phyloP scores from a whole-genome alignment of 2,113 vertebrate genomes.

The Entelurus aequoreus region DNA sequence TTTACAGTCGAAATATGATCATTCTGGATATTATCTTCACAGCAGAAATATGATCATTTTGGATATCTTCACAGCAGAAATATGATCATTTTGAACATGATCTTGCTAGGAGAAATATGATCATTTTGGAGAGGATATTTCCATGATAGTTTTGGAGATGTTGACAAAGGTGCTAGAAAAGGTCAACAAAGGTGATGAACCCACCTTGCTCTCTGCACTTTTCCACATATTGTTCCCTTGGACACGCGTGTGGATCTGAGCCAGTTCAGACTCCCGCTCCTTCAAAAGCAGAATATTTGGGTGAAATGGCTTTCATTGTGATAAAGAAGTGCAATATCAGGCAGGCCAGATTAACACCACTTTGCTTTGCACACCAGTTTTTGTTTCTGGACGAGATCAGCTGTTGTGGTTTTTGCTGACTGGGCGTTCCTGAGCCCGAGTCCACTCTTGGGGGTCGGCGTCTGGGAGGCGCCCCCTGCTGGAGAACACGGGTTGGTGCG shows the following conservation, averaged over 20 bases:
- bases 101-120: too few relatives aligned
- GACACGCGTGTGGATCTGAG: constrained; percentile 80
- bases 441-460: constrained; percentile 79
- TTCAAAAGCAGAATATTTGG: constrained; percentile 34
- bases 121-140: too few relatives aligned
- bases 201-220: constrained; percentile 66
- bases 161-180: too few relatives aligned
- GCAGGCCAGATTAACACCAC: too few relatives aligned
- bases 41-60: too few relatives aligned
- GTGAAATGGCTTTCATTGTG: background rate
- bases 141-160: too few relatives aligned
- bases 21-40: too few relatives aligned
- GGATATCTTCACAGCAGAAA: too few relatives aligned
- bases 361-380: constrained; percentile 74
- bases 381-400: constrained; percentile 78
- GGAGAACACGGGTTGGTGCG: constrained; percentile 63
- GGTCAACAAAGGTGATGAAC: background rate
- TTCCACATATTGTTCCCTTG: constrained; percentile 81
- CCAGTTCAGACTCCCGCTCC: constrained; percentile 89
- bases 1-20: too few relatives aligned
- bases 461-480: constrained; percentile 34
- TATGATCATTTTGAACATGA: too few relatives aligned
- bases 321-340: background rate
- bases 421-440: constrained; percentile 76
- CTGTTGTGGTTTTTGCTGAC: constrained; percentile 71